Evolutionary conservation across 2,113 vertebrate species (phyloP).

Genomic region (Lampris megalopsis): DNA sequence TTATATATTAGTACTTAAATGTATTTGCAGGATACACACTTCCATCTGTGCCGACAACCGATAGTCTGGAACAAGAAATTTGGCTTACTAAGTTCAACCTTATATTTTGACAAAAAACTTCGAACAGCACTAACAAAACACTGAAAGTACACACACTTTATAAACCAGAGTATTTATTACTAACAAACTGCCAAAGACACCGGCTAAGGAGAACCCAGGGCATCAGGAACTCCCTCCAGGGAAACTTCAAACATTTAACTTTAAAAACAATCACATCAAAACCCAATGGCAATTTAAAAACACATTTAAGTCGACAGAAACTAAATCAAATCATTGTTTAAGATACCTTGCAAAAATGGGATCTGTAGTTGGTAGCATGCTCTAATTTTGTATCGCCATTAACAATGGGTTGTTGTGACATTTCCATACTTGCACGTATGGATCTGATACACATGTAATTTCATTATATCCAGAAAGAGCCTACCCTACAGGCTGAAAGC

Average conservation of each 20-base stretch:
- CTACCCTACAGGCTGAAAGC: no score
- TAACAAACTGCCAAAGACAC: conserved; percentile 64
- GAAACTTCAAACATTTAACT: conserved; percentile 23
- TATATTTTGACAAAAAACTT: no score
- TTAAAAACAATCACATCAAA: conserved; percentile 10
- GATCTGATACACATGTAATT: no score
- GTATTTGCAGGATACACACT: no score
- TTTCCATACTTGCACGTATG: no score
- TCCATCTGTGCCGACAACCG: no score
- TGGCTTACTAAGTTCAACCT: no score
- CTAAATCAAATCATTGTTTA: background rate
- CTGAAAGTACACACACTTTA: conserved; percentile 56
- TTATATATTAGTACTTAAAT: no score
- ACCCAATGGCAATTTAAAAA: conserved; percentile 12
- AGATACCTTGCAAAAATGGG: background rate
- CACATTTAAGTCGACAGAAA: conserved; percentile 9
- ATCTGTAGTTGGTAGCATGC: background rate
- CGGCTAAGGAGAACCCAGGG: conserved; percentile 44
- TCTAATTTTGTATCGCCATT: background rate
- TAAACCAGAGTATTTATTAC: conserved; percentile 70
- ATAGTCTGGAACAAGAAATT: no score
- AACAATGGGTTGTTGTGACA: no score
- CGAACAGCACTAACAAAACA: conserved; percentile 38
- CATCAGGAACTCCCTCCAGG: conserved; percentile 25
- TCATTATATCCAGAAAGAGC: no score